Evolutionary conservation across 2,797 vertebrate species (phyloP), one percentile per base, ranked within the genome.

Genomic region (Euphonia xanthogaster): DNA sequence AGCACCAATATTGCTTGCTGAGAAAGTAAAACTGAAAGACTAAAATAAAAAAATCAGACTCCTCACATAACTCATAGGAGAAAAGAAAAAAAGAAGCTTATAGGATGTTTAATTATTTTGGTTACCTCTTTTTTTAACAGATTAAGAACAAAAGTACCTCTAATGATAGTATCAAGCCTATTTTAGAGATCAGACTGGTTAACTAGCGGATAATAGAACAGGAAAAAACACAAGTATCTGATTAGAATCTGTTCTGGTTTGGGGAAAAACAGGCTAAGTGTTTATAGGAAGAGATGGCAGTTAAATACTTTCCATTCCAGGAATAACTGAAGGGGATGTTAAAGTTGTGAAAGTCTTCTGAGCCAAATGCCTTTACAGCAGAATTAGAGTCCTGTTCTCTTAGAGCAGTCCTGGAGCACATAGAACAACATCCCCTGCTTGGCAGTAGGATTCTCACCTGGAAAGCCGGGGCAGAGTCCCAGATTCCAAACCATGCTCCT

Each of bases 241-340:
- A 94, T 93, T 86, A 88, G 86, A 78, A 96, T 92, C 83, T 84
- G 33, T 68, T 84, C 76, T 85, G 37, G 44, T 86, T 82, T 82
- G 37, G 48, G 60, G 53, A 61, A 42, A 90, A 94, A 57, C 63
- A 82, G 63, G 42, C 79, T 87, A 37, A 15, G 48, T 89, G 80
- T 90, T 93, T 89, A 92, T 47, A 92, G 60, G 48, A 40, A 86
- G 31, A 77, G 57, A 80, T 24, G 19, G 68, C n/a, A 18, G 77
- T 40, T 54, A 92, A 93, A 90, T 79, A 67, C 57, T 85, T 88
- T 67, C 61, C 86, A 87, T 93, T 92, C 88, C 84, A 86, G 50
- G 24, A 89, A 25, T 35, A 85, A 92, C 53, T 57, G 37, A 90
- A 85, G 70, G 27, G n/a, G 33, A 54, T 71, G 24, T 84, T 89